These are phyloP conservation scores for Mastacembelus armatus DNA, from an alignment of 2,797 vertebrate species.

Conservation along the genomic window DNA sequence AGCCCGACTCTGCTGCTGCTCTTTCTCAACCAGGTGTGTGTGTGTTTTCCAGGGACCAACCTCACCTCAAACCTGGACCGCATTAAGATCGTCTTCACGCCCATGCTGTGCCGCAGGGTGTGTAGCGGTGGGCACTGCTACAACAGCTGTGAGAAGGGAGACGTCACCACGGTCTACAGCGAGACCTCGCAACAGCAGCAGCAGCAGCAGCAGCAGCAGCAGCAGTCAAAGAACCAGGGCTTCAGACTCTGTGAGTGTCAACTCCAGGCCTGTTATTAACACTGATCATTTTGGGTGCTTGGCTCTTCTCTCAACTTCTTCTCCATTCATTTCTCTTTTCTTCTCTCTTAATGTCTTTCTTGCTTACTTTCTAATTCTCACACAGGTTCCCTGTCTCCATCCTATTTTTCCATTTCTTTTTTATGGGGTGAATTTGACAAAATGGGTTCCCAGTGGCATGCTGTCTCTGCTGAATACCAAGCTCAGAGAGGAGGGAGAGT, in stretches of 20 bases:
- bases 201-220: slow-evolving; percentile 81
- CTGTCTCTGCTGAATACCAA: slow-evolving; percentile 60
- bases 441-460: slow-evolving; percentile 67
- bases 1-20: slow-evolving; percentile 68
- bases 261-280: slow-evolving; percentile 24
- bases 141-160: slow-evolving; percentile 93
- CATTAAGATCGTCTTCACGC: slow-evolving; percentile 96
- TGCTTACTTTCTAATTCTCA: slow-evolving; percentile 43
- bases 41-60: slow-evolving; percentile 88
- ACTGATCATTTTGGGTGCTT: slow-evolving; percentile 8
- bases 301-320: slow-evolving; percentile 17
- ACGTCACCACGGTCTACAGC: slow-evolving; percentile 94
- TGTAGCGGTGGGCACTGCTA: slow-evolving; percentile 89
- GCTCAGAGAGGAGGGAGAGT: slow-evolving; percentile 56
- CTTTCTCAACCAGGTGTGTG: slow-evolving; percentile 76
- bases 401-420: slow-evolving; percentile 47
- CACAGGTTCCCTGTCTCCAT: slow-evolving; percentile 43
- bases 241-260: slow-evolving; percentile 94
- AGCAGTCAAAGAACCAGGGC: slow-evolving; percentile 88
- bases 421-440: slow-evolving; percentile 63
- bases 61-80: slow-evolving; percentile 93
- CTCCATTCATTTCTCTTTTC: not conserved
- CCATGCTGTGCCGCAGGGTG: slow-evolving; percentile 91
- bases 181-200: slow-evolving; percentile 88
- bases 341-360: slow-evolving; percentile 19